Percentiles rank a stretch among this genome's conserved stretches.
These are phyloP conservation scores for Oscheius sp. DNA, from an alignment of 2,888 invertebrate species.

Conservation along the genomic window DNA sequence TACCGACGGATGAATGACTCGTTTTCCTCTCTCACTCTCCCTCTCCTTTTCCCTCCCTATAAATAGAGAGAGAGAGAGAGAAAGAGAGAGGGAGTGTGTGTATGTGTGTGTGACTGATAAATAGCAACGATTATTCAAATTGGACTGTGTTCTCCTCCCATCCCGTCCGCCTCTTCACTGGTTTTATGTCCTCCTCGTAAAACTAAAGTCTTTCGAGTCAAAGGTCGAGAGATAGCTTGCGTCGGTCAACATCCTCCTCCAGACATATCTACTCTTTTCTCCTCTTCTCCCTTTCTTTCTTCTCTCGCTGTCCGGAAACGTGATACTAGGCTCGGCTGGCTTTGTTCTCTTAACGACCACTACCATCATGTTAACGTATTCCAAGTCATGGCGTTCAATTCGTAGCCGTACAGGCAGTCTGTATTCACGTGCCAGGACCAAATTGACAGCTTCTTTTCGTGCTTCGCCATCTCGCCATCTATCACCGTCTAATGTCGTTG, in stretches of 20 bases:
- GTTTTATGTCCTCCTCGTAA: not conserved
- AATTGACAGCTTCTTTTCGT: constrained; percentile 49
- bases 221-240: too few relatives aligned
- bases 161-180: not conserved
- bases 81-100: too few relatives aligned
- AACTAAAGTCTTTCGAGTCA: too few relatives aligned
- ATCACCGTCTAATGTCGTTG: constrained; percentile 24
- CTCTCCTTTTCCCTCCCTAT: not conserved
- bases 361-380: constrained; percentile 46
- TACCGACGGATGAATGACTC: too few relatives aligned
- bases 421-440: constrained; percentile 48
- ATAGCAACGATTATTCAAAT: too few relatives aligned
- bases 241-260: too few relatives aligned
- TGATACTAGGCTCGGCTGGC: constrained; percentile 2
- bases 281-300: constrained; percentile 16
- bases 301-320: constrained; percentile 18
- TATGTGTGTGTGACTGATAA: too few relatives aligned
- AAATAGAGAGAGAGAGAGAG: not conserved
- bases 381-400: constrained; percentile 54
- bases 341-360: constrained; percentile 7
- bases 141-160: constrained; percentile 20
- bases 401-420: constrained; percentile 50
- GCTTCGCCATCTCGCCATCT: constrained; percentile 16
- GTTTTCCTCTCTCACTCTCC: constrained; percentile 5
- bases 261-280: too few relatives aligned